Evolutionary conservation across 1,140 invertebrate species (phyloP).

Genomic region (Triops longicaudatus): DNA sequence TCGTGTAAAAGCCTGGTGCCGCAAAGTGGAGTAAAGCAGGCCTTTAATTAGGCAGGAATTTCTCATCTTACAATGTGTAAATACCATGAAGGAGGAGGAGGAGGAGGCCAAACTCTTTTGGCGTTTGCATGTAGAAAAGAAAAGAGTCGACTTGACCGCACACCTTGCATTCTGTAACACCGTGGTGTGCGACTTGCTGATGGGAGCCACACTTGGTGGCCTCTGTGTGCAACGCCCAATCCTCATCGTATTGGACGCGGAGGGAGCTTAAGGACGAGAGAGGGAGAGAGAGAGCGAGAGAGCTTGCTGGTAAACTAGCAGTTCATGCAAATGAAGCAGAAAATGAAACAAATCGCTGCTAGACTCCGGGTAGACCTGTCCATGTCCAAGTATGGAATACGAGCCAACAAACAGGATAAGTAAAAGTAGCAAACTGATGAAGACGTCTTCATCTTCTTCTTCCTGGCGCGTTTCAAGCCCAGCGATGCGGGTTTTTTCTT

Average conservation of each 20-base stretch:
- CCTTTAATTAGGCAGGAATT: not conserved
- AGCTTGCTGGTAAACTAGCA: slow-evolving; percentile 15
- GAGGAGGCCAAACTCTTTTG: not conserved
- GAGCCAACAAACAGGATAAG: not conserved
- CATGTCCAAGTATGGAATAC: slow-evolving; percentile 4
- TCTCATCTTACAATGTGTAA: not conserved
- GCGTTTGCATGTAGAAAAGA: not conserved
- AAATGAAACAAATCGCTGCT: slow-evolving; percentile 12
- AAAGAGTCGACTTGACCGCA: slow-evolving; percentile 1
- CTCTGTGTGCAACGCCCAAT: slow-evolving; percentile 10
- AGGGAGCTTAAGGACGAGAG: not conserved
- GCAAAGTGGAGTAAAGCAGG: not conserved
- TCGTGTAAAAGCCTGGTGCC: not conserved
- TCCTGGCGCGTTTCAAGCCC: not conserved
- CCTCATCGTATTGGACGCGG: slow-evolving; percentile 10
- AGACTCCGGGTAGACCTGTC: slow-evolving; percentile 9
- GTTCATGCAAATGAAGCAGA: slow-evolving; percentile 15
- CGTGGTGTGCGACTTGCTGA: slow-evolving; percentile 13
- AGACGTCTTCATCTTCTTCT: not conserved
- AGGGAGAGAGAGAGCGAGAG: not conserved
- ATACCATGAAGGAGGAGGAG: not conserved
- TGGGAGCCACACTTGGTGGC: slow-evolving; percentile 13
- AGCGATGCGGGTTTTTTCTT: not conserved
- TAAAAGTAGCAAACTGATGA: not conserved
- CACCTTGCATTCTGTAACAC: slow-evolving; percentile 14